Evolutionary conservation across 2,888 invertebrate genomes (phyloP), one percentile per base, ranked within the genome.

Genomic region (Ecliptopera silaceata): DNA sequence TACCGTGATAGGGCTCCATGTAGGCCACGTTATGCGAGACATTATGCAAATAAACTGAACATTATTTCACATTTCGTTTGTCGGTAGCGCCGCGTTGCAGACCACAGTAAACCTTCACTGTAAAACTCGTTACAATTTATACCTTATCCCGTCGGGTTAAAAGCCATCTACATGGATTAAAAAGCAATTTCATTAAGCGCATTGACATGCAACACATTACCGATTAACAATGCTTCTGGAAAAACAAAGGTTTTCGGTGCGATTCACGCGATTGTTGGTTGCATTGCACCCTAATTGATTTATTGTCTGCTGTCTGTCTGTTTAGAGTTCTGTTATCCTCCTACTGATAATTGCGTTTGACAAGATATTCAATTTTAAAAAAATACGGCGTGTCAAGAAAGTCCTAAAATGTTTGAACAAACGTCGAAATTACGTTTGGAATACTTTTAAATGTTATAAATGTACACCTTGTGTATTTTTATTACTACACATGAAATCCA

Each of bases 121-220:
- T 42, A 43, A 61, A 53, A 20, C 49, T 38, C 38, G 38, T 47
- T 43, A 53, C 43, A 62, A 49, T 60, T 29, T 57, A 36, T 45
- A 61, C 65, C 59, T 45, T 63, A 55, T 43, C 10, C 44, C 42
- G 43, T 47, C n/a, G 48, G 17, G 52, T 45, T 55, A 63, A 48
- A 50, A 42, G 52, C 38, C 17, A 34, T 31, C 51, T 51, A 45
- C 51, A 55, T 64, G 56, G 61, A 64, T 65, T 54, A 64, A 47
- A 59, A 63, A 53, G 55, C 74, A 73, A 72, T 80, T 80, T 78
- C 75, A 82, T 82, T 82, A 80, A 74, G 66, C 71, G 78, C 75
- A 84, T 84, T 81, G 84, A 82, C 81, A 80, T 71, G 70, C 77
- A 74, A 73, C 75, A 75, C 77, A 76, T 77, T 78, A 72, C 72